A percentile compares a stretch with the other conserved stretches of the same genome.
These are phyloP conservation scores for Plusia festucae DNA, from an alignment of 2,888 invertebrate species.

Conservation along the genomic window DNA sequence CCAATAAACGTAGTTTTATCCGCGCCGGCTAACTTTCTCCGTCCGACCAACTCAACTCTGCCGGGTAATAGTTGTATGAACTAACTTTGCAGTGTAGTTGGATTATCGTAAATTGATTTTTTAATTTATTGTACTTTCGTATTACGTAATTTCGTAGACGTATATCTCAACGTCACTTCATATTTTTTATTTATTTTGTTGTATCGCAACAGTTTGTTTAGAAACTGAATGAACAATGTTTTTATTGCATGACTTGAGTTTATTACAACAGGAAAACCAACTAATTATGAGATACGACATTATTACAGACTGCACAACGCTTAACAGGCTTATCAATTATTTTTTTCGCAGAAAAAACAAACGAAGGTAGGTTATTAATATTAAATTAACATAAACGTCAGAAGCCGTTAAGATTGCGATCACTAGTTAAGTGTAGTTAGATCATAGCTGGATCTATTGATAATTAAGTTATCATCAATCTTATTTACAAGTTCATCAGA, in stretches of 20 bases:
- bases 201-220: conserved; percentile 26
- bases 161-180: background rate
- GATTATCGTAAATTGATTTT: conserved; percentile 65
- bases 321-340: conserved; percentile 54
- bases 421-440: background rate
- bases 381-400: conserved; percentile 48
- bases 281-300: conserved; percentile 55
- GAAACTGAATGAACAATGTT: conserved; percentile 42
- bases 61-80: conserved; percentile 61
- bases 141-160: too few species aligned
- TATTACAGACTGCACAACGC: conserved; percentile 48
- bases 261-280: conserved; percentile 53
- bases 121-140: too few species aligned
- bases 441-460: background rate
- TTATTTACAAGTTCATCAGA: conserved; percentile 4
- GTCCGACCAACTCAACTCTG: conserved; percentile 60
- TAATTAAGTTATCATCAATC: conserved; percentile 1
- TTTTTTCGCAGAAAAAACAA: conserved; percentile 44
- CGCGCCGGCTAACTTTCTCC: conserved; percentile 83
- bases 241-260: conserved; percentile 53
- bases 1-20: conserved; percentile 87
- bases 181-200: conserved; percentile 24
- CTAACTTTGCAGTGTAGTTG: conserved; percentile 63
- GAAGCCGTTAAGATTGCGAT: conserved; percentile 15
- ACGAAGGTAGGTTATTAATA: conserved; percentile 31